Evolutionary conservation across 2,888 invertebrate genomes (phyloP), one percentile per base, ranked within the genome.

Genomic region (Eustalomyia histrio): DNA sequence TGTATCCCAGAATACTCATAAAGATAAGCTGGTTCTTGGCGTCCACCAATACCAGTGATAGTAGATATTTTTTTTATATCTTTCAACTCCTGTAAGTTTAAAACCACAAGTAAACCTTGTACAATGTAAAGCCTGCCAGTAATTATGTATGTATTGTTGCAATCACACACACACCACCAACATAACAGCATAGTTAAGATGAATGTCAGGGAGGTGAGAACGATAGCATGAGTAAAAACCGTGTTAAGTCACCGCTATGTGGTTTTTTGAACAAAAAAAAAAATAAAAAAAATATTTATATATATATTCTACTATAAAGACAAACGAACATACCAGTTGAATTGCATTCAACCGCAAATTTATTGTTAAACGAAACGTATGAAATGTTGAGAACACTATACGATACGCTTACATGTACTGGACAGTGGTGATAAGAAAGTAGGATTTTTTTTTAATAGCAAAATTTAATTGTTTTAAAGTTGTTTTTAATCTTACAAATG

Each of bases 361-460:
- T 78, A 81, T 81, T 81, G 81, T 78, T 81, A 63, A 81, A 81
- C 81, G 81, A 81, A 81, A 81, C 74, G 81, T 81, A 75, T 57
- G 17, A 81, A 81, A 29, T 29, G 29, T 29, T 29, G 29, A 29
- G 29, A 29, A 29, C 29, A 29, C 29, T 29, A 29, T 58, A 43
- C 47, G 55, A 29, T 58, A 43, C 47, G 55, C 1, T 35, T 24
- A 3, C 35, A 29, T 3, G 16, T 0, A 4, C 9, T 12, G 33
- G 10, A 79, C 75, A 79, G 58, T 80, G 63, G 58, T 80, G 63
- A 29, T 29, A 6, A 6, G 7, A 29, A 29, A 3, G 21, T 21
- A 21, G n/a, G n/a, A n/a, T n/a, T n/a, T n/a, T n/a, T n/a, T n/a
- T n/a, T n/a, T n/a, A n/a, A n/a, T n/a, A n/a, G n/a, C n/a, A n/a